Base-by-base conservation (phyloP, 1,140 invertebrate genomes). In the Caenorhabditis brenneri region DNA sequence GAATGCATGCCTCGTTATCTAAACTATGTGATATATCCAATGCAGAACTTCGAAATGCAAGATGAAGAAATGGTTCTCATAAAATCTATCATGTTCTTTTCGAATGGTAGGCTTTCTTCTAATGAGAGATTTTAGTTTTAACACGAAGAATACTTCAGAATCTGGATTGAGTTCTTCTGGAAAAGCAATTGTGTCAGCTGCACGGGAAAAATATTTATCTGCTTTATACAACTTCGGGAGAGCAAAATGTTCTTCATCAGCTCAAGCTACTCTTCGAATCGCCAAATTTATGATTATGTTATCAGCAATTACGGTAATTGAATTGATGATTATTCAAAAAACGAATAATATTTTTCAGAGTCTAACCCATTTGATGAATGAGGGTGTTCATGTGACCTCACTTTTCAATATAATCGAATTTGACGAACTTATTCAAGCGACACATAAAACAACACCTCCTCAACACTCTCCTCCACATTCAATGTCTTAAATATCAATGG, bases 321-420 rank as follows among this genome's bases (percentile, higher is more conserved):
- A 9, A 10, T 36, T 49, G 12, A 1, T 39, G 39, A 16, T 2
- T 22, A 24, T 19, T 22, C n/a, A 24, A 79, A 33, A 42, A n/a
- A n/a, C n/a, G n/a, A n/a, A 6, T 16, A 53, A 60, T 46, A 19
- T 12, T 48, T 78, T 84, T 69, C 79, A 86, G 81, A 83, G 80
- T 65, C 80, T 89, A 1, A 91, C 88, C 87, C 90, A 92, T 69
- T 89, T 89, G 55, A 91, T 81, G 3, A 91, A 89, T 80, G 91
- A 88, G 19, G 89, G 81, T 7, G 90, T 84, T 3, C 79, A 84
- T 95, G 96, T 84, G 78, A 84, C 80, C 5, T 65, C 53, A 15
- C 53, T 84, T 10, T 84, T 84, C 79, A 95, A 93, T 0, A 97
- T 88, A 22, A 99, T 95, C 16, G 83, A 84, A 65, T 84, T 84